Percentiles rank a stretch among this genome's conserved stretches.
These are phyloP conservation scores for Acanthornis magna DNA, from an alignment of 2,797 vertebrate species.

Conservation along the genomic window DNA sequence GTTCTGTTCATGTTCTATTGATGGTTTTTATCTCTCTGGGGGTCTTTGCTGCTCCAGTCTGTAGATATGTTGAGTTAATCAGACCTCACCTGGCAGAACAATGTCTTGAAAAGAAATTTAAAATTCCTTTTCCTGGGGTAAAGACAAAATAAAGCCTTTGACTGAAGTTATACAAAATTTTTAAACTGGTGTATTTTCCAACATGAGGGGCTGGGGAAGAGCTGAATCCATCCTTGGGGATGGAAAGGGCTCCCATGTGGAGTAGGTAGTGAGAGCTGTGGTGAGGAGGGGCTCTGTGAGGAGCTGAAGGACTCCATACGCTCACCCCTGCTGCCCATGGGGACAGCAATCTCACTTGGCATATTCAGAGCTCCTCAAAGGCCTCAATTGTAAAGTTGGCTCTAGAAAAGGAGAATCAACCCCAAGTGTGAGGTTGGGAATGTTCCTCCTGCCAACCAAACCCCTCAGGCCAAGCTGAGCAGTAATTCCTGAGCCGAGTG, in stretches of 20 bases:
- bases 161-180: too few species aligned
- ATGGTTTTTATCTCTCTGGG: too few species aligned
- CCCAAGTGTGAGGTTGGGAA: background rate
- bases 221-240: background rate
- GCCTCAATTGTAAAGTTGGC: background rate
- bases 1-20: too few species aligned
- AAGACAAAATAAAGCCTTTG: too few species aligned
- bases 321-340: background rate
- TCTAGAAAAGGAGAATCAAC: background rate
- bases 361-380: background rate
- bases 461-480: background rate
- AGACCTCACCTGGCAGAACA: too few species aligned
- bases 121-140: too few species aligned
- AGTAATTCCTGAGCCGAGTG: too few species aligned
- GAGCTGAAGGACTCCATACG: background rate
- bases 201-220: background rate
- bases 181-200: too few species aligned
- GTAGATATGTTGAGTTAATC: too few species aligned
- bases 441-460: background rate
- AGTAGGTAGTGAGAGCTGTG: accelerated
- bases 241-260: background rate
- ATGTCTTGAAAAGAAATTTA: too few species aligned
- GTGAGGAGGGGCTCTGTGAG: background rate
- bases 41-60: too few species aligned
- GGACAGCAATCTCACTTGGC: background rate